A percentile compares a stretch with the other conserved stretches of the same genome.
Conservation (phyloP, 2,888 invertebrate genomes). For the Brenthis hecate region DNA sequence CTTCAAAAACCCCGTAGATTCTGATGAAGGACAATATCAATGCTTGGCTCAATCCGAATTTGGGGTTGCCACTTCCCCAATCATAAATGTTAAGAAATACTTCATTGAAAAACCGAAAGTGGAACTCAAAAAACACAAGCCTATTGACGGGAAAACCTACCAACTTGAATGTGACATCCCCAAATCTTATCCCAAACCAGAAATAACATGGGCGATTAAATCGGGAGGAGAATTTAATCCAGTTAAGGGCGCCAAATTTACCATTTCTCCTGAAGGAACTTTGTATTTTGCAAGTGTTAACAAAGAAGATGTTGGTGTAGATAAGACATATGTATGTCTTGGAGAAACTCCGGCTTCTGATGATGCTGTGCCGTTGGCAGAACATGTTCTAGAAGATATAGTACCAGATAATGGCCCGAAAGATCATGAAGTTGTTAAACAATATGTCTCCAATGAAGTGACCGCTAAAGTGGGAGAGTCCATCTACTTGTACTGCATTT, state of each 20-base stretch:
- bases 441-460: conserved; percentile 58
- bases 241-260: conserved; percentile 46
- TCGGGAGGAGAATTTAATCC: conserved; percentile 46
- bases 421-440: conserved; percentile 55
- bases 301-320: conserved; percentile 49
- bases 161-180: conserved; percentile 61
- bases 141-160: conserved; percentile 61
- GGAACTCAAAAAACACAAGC: conserved; percentile 50
- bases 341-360: conserved; percentile 56
- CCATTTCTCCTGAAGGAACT: conserved; percentile 59
- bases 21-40: conserved; percentile 62
- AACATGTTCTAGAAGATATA: conserved; percentile 55
- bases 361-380: conserved; percentile 54
- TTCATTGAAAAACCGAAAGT: conserved; percentile 52
- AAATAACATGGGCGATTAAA: conserved; percentile 60
- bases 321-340: conserved; percentile 60
- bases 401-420: conserved; percentile 3
- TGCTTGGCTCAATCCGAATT: conserved; percentile 56
- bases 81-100: conserved; percentile 50
- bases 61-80: conserved; percentile 57
- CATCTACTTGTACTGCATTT: conserved; percentile 64
- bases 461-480: conserved; percentile 53
- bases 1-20: conserved; percentile 53
- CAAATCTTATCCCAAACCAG: conserved; percentile 61
- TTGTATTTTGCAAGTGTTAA: conserved; percentile 65